phyloP scores from a whole-genome alignment of 35 echinoderm and acorn worm genomes.

The Patiria miniata region DNA sequence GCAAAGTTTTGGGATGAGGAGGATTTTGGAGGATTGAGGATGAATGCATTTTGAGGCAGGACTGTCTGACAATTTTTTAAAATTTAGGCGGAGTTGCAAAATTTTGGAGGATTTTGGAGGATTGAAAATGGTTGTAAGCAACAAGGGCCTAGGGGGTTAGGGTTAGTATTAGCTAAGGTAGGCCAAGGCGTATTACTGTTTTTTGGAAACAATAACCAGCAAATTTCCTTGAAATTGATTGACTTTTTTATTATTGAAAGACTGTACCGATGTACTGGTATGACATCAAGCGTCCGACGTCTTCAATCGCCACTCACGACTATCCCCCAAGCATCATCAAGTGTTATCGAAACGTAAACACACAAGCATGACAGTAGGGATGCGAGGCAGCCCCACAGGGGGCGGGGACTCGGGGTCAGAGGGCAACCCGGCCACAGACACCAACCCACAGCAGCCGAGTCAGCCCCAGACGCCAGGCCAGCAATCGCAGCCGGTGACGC shows the following conservation, averaged over 20 bases:
- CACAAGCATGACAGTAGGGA: constrained; percentile 57
- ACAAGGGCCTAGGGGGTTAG: too few relatives aligned
- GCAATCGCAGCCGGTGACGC: not conserved
- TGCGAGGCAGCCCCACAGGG: constrained; percentile 67
- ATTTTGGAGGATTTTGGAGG: too few relatives aligned
- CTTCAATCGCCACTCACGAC: not conserved
- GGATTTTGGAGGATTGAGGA: too few relatives aligned
- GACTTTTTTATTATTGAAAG: not conserved
- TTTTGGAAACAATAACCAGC: too few relatives aligned
- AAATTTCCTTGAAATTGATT: too few relatives aligned
- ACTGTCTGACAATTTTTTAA: too few relatives aligned
- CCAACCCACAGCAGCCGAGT: constrained; percentile 32
- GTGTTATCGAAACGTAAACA: not conserved
- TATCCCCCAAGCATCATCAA: not conserved
- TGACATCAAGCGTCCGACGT: not conserved
- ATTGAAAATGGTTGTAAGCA: too few relatives aligned
- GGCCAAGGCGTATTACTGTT: too few relatives aligned
- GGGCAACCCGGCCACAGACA: constrained; percentile 28
- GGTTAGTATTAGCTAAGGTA: too few relatives aligned
- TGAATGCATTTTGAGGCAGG: too few relatives aligned
- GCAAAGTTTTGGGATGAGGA: too few relatives aligned
- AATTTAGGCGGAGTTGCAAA: too few relatives aligned
- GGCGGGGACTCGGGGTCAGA: constrained; percentile 32
- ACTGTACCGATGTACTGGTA: not conserved
- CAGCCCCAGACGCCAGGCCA: constrained; percentile 4